Conservation (phyloP, 92 coral and sea anemone genomes). For the Diadumene lineata region DNA sequence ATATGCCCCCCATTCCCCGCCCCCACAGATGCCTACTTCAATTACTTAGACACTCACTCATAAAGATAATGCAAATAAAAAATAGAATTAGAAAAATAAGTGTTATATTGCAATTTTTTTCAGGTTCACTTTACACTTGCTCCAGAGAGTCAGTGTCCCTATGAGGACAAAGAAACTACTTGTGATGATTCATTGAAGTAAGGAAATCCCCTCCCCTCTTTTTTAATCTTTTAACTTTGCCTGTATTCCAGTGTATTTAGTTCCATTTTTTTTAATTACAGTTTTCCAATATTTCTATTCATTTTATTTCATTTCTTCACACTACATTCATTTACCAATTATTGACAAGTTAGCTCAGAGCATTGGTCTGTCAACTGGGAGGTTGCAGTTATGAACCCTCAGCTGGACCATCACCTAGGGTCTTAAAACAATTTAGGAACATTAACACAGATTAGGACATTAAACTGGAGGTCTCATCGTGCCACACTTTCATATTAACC, state of each 20-base stretch:
- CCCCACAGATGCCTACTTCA: no score
- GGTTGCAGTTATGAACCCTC: no score
- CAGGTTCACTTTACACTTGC: constrained; percentile 42
- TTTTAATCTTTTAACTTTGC: no score
- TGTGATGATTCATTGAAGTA: constrained; percentile 67
- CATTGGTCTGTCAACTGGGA: no score
- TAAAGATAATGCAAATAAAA: background rate
- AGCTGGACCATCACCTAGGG: no score
- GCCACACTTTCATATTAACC: no score
- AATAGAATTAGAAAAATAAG: background rate
- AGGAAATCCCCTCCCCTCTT: constrained; percentile 28
- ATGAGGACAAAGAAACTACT: constrained; percentile 66
- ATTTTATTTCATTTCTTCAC: background rate
- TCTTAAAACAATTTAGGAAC: no score
- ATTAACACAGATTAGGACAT: no score
- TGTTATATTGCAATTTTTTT: background rate
- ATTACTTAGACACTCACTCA: background rate
- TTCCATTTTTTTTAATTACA: background rate
- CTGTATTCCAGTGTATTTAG: no score
- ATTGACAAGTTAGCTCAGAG: no score
- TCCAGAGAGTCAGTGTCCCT: constrained; percentile 81
- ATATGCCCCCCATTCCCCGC: background rate
- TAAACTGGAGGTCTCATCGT: no score
- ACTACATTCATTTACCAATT: background rate
- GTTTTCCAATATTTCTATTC: background rate